phyloP scores from a whole-genome alignment of 2,113 vertebrate genomes.

The Anguilla japonica region DNA sequence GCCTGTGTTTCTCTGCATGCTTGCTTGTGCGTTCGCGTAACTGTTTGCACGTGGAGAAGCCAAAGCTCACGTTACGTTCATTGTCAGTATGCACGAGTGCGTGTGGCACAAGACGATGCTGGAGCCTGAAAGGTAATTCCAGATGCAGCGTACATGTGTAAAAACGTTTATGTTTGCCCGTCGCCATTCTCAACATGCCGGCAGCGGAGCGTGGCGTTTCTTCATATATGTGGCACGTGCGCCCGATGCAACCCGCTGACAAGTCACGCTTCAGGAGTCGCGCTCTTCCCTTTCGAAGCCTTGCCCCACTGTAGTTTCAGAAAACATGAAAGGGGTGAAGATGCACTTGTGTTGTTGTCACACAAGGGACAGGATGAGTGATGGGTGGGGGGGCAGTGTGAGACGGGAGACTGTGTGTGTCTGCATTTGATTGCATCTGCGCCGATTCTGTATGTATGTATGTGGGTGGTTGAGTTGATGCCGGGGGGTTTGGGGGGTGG shows the following conservation, averaged over 20 bases:
- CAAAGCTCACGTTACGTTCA: neutral
- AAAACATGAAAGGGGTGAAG: constrained; percentile 27
- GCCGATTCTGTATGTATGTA: constrained; percentile 43
- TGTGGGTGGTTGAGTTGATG: constrained; percentile 46
- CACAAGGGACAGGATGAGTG: neutral
- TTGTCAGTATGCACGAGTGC: neutral
- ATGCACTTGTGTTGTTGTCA: neutral
- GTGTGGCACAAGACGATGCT: neutral
- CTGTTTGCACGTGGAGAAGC: neutral
- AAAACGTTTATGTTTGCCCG: neutral
- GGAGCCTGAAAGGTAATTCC: neutral
- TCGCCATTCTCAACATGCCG: neutral
- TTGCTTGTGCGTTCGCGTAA: neutral
- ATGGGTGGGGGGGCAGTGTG: constrained; percentile 40
- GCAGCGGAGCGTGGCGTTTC: constrained; percentile 20
- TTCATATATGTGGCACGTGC: constrained; percentile 13
- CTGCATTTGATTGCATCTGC: constrained; percentile 47
- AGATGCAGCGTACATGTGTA: neutral
- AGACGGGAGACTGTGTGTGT: constrained; percentile 53
- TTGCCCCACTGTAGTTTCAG: neutral
- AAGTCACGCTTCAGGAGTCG: neutral
- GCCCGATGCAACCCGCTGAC: constrained; percentile 47
- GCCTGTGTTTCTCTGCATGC: neutral
- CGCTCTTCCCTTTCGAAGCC: neutral
- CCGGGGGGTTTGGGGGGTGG: constrained; percentile 22